A percentile compares a stretch with the other conserved stretches of the same genome.
These are phyloP conservation scores for Lepidocolaptes lacrymiger DNA, from an alignment of 2,797 vertebrate genomes.

Conservation along the genomic window DNA sequence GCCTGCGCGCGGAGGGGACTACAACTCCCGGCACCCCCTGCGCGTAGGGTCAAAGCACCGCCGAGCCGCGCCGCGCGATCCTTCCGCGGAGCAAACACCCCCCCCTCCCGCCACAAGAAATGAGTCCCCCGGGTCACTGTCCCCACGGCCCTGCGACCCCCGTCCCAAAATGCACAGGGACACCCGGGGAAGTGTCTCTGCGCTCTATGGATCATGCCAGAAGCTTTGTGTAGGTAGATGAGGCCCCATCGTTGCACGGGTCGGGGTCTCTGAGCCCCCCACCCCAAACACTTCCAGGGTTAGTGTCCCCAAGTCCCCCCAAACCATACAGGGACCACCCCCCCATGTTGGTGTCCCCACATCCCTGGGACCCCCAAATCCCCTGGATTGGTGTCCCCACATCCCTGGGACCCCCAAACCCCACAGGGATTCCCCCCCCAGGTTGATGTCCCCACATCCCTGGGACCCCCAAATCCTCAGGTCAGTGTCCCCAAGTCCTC, in stretches of 20 bases:
- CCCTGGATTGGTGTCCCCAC: no score
- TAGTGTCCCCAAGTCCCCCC: neutral
- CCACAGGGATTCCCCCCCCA: no score
- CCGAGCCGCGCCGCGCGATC: neutral
- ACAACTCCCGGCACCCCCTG: neutral
- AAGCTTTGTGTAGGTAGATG: neutral
- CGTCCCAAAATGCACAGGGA: neutral
- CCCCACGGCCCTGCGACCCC: neutral
- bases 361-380: no score
- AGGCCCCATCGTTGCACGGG: fast-evolving
- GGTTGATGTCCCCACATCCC: no score
- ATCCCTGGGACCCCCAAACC: no score
- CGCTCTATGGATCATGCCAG: no score
- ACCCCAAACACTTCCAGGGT: neutral
- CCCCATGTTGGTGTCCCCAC: no score
- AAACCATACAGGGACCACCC: no score
- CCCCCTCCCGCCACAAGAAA: neutral
- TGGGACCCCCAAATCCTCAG: no score
- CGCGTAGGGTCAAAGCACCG: fast-evolving
- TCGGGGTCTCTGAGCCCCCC: neutral
- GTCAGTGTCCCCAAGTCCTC: no score
- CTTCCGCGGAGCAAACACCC: neutral
- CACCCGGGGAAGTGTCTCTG: neutral
- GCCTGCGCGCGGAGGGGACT: neutral
- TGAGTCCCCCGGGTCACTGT: neutral